Evolutionary conservation across 1,140 invertebrate genomes (phyloP), one percentile per base, ranked within the genome.

Genomic region (Sitodiplosis mosellana): DNA sequence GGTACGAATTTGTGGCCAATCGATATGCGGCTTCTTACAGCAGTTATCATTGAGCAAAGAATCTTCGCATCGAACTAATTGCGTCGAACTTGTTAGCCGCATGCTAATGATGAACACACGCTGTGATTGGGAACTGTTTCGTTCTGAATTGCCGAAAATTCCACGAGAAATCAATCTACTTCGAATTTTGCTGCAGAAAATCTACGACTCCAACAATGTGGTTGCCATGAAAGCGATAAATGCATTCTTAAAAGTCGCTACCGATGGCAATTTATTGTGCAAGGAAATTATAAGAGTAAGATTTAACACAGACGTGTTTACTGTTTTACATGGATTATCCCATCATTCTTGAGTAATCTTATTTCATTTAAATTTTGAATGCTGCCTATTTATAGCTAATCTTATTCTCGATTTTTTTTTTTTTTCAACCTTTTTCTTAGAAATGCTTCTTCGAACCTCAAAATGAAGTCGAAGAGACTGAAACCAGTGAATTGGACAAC

Each of bases 101-200:
- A 60, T 64, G 15, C 27, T 64, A 14, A 53, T 59, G n/a, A 45
- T 59, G 6, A 54, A 59, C 21, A 57, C 59, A 1, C 52, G 60
- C 21, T 61, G 63, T 11, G 53, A 59, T 38, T 63, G 61, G 61
- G 55, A 52, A 33, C 54, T 63, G 43, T 63, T 63, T 46, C 57
- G 59, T 0, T 49, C 63, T 38, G 59, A 63, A 50, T 55, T 63
- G 1, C 60, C 58, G 18, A 56, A 54, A 12, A 58, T 58, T 34
- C 61, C 61, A 6, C 50, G 61, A 6, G 61, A 64, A 47, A 56
- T 64, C 6, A 46, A 47, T 5, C 46, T 63, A 0, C 52, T 64
- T 4, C 49, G 34, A 11, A 60, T 58, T 38, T 50, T 60, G 1
- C 55, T 64, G 1, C 50, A 52, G 2, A 55, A 55, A 33, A 48